Conservation (phyloP, 2,888 invertebrate species). For the Urechis unicinctus region DNA sequence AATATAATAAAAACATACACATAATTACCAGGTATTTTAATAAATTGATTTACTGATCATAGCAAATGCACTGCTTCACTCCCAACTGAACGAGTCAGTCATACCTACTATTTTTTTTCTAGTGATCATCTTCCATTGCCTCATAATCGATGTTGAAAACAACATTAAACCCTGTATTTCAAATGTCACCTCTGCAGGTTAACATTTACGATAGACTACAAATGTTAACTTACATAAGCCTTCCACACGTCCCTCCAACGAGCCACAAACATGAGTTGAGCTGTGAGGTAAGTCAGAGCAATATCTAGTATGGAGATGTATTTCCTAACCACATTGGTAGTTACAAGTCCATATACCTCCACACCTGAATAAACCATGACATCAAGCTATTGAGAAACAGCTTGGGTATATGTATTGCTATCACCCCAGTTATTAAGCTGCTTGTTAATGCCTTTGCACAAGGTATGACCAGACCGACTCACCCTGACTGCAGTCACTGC, state of each 20-base stretch:
- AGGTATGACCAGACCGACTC: too few relatives aligned
- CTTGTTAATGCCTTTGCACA: too few relatives aligned
- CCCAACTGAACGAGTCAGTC: too few relatives aligned
- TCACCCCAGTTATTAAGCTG: too few relatives aligned
- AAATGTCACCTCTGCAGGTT: background rate
- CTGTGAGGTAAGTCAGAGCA: slow-evolving; percentile 55
- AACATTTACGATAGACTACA: background rate
- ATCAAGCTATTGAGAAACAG: too few relatives aligned
- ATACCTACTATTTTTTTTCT: too few relatives aligned
- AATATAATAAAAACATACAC: background rate
- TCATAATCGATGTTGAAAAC: too few relatives aligned
- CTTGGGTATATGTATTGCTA: too few relatives aligned
- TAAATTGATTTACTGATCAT: too few relatives aligned
- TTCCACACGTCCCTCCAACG: slow-evolving; percentile 22
- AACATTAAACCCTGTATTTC: background rate
- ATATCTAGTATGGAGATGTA: slow-evolving; percentile 75
- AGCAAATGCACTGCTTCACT: too few relatives aligned
- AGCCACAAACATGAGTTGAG: slow-evolving; percentile 33
- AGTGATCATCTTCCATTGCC: too few relatives aligned
- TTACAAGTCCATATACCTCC: slow-evolving; percentile 71
- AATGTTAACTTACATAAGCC: slow-evolving; percentile 21
- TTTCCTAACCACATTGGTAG: slow-evolving; percentile 78
- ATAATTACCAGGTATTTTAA: too few relatives aligned
- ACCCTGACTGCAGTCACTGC: background rate
- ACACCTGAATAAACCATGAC: slow-evolving; percentile 15